phyloP scores from a whole-genome alignment of 2,888 invertebrate genomes.

The Philopedon plagiatum region DNA sequence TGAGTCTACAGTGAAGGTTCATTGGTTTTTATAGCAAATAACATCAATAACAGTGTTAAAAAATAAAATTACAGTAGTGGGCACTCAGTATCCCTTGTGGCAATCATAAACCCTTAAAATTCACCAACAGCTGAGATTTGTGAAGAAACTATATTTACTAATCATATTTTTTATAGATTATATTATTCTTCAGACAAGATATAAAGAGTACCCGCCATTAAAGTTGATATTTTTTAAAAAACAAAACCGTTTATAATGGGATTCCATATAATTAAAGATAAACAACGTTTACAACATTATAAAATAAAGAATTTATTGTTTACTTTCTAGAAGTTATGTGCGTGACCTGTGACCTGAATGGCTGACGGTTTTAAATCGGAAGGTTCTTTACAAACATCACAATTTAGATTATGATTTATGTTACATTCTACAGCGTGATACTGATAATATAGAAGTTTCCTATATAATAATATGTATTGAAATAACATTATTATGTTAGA shows the following conservation, averaged over 20 bases:
- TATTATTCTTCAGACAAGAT: neutral
- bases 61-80: too few species aligned
- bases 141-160: too few species aligned
- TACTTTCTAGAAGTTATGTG: constrained; percentile 40
- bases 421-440: constrained; percentile 1
- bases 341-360: constrained; percentile 33
- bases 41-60: too few species aligned
- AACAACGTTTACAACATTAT: constrained; percentile 37
- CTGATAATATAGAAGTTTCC: constrained; percentile 1
- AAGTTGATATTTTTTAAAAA: constrained; percentile 19
- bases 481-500: too few species aligned
- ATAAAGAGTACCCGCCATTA: neutral
- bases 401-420: constrained; percentile 11
- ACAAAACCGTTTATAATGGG: constrained; percentile 28
- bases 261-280: constrained; percentile 42
- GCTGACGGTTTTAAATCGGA: constrained; percentile 34
- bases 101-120: too few species aligned
- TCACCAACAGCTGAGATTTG: too few species aligned
- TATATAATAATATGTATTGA: neutral
- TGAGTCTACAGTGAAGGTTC: too few species aligned
- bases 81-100: too few species aligned
- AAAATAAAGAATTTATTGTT: constrained; percentile 48
- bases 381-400: constrained; percentile 19
- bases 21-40: too few species aligned
- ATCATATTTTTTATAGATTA: too few species aligned